A percentile compares a stretch with the other conserved stretches of the same genome.
Conservation (phyloP, 2,888 invertebrate species). For the Plemyria rubiginata region DNA sequence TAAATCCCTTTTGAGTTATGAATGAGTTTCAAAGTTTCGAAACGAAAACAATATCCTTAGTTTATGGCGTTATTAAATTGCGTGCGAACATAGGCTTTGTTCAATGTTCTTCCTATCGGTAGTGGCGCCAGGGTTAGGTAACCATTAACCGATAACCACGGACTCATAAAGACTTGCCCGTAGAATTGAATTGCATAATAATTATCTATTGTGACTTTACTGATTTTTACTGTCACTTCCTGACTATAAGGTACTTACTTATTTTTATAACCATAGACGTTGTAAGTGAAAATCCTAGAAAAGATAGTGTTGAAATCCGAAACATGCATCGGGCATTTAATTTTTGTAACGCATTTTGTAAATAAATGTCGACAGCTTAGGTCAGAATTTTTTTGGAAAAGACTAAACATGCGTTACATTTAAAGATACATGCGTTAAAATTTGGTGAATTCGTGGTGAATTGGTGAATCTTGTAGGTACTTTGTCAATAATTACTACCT, state of each 20-base stretch:
- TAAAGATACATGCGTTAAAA: not conserved
- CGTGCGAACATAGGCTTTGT: conserved; percentile 54
- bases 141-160: conserved; percentile 40
- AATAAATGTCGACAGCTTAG: not conserved
- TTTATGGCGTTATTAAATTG: conserved; percentile 65
- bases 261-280: conserved; percentile 19
- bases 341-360: no score
- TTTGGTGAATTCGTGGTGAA: no score
- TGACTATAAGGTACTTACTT: not conserved
- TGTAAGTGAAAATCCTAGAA: conserved; percentile 1
- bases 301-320: not conserved
- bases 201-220: conserved; percentile 29
- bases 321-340: not conserved
- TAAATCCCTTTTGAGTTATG: conserved; percentile 56
- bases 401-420: not conserved
- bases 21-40: conserved; percentile 53
- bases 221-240: conserved; percentile 28
- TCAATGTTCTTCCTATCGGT: conserved; percentile 50
- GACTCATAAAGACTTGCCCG: conserved; percentile 38
- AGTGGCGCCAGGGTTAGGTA: conserved; percentile 58
- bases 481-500: no score
- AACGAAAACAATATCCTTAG: conserved; percentile 50
- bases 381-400: not conserved
- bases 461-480: no score
- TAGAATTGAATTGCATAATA: conserved; percentile 25